Evolutionary conservation across 2,888 invertebrate genomes (phyloP).

Genomic region (Machimus rusticus): DNA sequence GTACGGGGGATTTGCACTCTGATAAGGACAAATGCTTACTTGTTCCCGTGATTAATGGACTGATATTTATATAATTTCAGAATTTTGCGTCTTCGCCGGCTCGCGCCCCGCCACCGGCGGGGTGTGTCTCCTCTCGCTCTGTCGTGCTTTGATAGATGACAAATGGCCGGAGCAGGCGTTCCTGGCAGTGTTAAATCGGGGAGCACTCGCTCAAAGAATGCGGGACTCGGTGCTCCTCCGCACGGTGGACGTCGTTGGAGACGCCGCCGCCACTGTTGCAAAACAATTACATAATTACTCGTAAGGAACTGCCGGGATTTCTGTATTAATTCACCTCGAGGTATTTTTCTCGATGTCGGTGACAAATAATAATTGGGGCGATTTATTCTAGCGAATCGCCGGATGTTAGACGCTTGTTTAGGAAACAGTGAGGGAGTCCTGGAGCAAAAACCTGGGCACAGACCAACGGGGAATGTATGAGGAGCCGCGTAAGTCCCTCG

Average conservation of each 20-base stretch:
- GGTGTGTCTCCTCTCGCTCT: neutral
- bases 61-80: slow-evolving; percentile 46
- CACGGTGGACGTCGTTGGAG: neutral
- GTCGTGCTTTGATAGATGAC: slow-evolving; percentile 17
- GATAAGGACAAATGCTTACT: slow-evolving; percentile 48
- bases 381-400: neutral
- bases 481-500: neutral
- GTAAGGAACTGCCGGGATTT: neutral
- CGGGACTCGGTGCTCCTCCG: neutral
- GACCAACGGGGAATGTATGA: neutral
- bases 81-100: slow-evolving; percentile 41
- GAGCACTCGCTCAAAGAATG: neutral
- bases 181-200: neutral
- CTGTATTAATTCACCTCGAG: neutral
- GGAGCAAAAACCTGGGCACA: neutral
- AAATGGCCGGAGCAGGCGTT: slow-evolving; percentile 18
- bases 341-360: neutral
- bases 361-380: slow-evolving; percentile 19
- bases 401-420: neutral
- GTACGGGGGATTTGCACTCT: slow-evolving; percentile 46
- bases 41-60: slow-evolving; percentile 46
- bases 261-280: neutral
- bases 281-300: slow-evolving; percentile 18
- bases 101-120: neutral
- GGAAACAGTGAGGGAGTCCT: neutral